Conservation (phyloP, 1,140 invertebrate species). For the Neodiprion fabricii region DNA sequence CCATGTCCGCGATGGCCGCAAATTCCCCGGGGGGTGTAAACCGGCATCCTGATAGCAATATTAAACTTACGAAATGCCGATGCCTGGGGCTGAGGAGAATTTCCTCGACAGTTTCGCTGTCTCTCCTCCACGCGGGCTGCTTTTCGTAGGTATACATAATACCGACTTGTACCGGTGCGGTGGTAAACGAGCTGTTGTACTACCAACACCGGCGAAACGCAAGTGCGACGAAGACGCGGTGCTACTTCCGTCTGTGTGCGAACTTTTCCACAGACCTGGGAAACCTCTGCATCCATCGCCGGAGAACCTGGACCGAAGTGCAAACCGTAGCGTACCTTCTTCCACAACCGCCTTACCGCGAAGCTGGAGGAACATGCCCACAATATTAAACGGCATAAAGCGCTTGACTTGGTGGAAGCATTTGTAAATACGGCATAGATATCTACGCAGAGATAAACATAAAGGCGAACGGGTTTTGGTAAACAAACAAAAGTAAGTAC, state of each 20-base stretch:
- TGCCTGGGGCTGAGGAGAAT: constrained; percentile 28
- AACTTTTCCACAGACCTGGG: too few species aligned
- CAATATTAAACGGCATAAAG: constrained; percentile 6
- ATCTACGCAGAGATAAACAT: background rate
- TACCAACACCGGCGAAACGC: background rate
- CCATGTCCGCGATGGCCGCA: constrained; percentile 28
- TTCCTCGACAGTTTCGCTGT: constrained; percentile 17
- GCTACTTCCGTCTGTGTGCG: too few species aligned
- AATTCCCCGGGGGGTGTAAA: constrained; percentile 22
- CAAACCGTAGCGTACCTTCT: too few species aligned
- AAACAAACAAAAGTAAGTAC: background rate
- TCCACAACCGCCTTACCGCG: background rate
- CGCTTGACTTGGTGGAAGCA: background rate
- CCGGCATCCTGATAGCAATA: constrained; percentile 42
- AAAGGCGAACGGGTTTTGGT: background rate
- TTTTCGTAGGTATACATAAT: too few species aligned
- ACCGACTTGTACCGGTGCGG: background rate
- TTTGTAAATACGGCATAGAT: background rate
- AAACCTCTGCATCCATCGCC: too few species aligned
- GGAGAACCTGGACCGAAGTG: too few species aligned
- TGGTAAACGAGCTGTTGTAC: constrained; percentile 6
- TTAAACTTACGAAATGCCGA: constrained; percentile 44
- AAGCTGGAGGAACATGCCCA: background rate
- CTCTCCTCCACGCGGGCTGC: constrained; percentile 6
- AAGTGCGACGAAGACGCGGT: background rate